These are phyloP conservation scores for Hipposideros armiger DNA, from an alignment of 2,113 vertebrate species.

Conservation along the genomic window DNA sequence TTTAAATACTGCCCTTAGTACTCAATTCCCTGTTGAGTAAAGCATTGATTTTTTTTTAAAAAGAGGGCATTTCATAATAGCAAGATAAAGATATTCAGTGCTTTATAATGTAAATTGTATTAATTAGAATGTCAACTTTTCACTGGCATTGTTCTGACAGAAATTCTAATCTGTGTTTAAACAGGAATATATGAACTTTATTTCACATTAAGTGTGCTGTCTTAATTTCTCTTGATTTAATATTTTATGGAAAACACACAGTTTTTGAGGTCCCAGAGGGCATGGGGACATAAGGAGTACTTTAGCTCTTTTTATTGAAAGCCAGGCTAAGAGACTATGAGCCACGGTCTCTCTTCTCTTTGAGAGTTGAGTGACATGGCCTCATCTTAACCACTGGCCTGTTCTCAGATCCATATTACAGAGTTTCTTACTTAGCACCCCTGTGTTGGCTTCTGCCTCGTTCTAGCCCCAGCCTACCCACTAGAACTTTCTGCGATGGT, in stretches of 20 bases:
- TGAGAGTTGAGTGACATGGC: not conserved
- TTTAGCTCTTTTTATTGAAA: constrained; percentile 23
- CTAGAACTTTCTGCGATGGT: not conserved
- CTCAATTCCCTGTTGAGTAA: constrained; percentile 53
- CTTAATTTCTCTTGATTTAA: constrained; percentile 84
- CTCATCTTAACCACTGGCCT: not conserved
- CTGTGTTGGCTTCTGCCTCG: not conserved
- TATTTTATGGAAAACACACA: constrained; percentile 81
- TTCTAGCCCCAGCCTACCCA: not conserved
- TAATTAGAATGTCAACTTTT: constrained; percentile 89
- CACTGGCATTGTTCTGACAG: constrained; percentile 87
- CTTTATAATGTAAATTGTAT: constrained; percentile 87
- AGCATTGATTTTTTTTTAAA: constrained; percentile 70
- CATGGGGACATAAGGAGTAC: constrained; percentile 56
- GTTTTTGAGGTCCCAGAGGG: constrained; percentile 76
- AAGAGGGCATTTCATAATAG: constrained; percentile 77
- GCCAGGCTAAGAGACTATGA: not conserved
- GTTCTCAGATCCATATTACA: not conserved
- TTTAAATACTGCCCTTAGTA: constrained; percentile 70
- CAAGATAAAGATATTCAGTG: constrained; percentile 85
- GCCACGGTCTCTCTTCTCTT: not conserved
- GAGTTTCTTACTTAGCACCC: not conserved
- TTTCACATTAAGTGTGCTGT: constrained; percentile 85
- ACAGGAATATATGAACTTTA: constrained; percentile 88
- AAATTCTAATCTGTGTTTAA: constrained; percentile 90